These are phyloP conservation scores for Actinia tenebrosa DNA, from an alignment of 64 coral and sea anemone genomes.

Conservation along the genomic window DNA sequence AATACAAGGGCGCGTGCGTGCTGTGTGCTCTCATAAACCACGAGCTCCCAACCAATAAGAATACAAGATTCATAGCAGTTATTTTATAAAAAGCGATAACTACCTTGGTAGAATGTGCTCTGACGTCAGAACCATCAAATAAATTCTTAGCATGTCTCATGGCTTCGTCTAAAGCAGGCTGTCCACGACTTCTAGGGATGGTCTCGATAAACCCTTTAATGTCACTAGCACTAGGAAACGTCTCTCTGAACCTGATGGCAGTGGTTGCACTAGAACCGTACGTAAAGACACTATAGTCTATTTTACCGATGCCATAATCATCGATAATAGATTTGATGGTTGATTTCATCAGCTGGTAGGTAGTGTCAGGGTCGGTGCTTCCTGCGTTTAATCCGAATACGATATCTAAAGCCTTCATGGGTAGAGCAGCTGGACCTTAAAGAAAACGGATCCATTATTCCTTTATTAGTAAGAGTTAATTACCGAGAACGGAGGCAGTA, in stretches of 20 bases:
- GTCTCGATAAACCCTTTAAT: constrained; percentile 20
- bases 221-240: constrained; percentile 18
- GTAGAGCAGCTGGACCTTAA: neutral
- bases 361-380: neutral
- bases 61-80: neutral
- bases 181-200: neutral
- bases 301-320: constrained; percentile 52
- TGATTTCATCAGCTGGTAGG: constrained; percentile 63
- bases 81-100: neutral
- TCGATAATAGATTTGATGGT: constrained; percentile 51
- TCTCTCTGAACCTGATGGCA: constrained; percentile 35
- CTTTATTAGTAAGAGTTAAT: too few relatives aligned
- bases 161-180: constrained; percentile 11
- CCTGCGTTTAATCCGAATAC: neutral
- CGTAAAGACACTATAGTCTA: constrained; percentile 60
- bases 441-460: neutral
- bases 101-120: constrained; percentile 20
- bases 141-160: constrained; percentile 29
- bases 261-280: constrained; percentile 26
- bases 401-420: constrained; percentile 3
- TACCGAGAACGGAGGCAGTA: too few relatives aligned
- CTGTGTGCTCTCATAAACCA: too few relatives aligned
- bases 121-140: constrained; percentile 23
- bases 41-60: too few relatives aligned
- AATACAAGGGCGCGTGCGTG: too few relatives aligned